phyloP scores from a whole-genome alignment of 2,797 vertebrate species.

The Acropternis orthonyx region DNA sequence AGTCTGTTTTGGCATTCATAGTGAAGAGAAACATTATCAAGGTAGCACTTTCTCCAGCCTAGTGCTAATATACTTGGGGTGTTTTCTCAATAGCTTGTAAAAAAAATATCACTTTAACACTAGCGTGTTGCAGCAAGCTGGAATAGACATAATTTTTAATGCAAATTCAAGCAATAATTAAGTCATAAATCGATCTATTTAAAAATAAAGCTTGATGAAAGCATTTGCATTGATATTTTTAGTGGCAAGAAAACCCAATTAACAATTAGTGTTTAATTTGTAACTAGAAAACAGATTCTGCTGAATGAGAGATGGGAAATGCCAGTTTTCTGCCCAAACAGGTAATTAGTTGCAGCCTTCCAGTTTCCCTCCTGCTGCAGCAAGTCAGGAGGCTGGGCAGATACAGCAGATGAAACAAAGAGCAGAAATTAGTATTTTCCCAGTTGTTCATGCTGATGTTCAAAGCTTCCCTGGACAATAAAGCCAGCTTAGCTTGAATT shows the following conservation, averaged over 20 bases:
- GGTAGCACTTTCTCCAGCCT: background rate
- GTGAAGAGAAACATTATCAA: background rate
- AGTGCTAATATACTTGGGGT: background rate
- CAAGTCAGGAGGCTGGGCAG: background rate
- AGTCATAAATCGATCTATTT: background rate
- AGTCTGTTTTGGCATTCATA: background rate
- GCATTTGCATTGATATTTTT: background rate
- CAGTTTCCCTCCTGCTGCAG: background rate
- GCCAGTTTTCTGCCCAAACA: background rate
- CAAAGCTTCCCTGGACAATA: background rate
- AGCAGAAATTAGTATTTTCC: background rate
- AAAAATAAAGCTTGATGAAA: constrained; percentile 30
- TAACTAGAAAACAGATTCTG: constrained; percentile 43
- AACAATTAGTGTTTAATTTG: constrained; percentile 32
- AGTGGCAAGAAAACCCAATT: background rate
- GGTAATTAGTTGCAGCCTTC: background rate
- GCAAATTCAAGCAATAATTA: constrained; percentile 49
- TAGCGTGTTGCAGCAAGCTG: background rate
- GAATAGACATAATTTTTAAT: background rate
- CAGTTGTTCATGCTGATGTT: background rate
- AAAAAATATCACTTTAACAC: background rate
- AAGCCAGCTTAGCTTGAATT: background rate
- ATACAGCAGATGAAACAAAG: background rate
- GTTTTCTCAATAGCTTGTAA: background rate
- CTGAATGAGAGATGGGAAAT: background rate